Base-by-base conservation (phyloP, 2,797 vertebrate species). In the Acropternis orthonyx region DNA sequence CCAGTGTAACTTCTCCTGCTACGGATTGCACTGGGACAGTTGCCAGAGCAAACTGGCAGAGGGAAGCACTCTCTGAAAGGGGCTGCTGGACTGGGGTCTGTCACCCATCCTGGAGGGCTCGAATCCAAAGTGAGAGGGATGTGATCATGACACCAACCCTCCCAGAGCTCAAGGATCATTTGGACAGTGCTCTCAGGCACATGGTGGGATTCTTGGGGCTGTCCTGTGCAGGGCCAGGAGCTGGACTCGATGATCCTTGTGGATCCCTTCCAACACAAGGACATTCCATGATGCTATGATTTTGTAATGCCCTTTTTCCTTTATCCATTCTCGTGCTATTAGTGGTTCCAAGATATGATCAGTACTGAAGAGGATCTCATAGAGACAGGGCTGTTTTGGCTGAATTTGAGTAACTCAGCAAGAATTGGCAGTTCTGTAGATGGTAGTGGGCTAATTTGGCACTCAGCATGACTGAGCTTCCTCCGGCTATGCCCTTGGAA, bases 341-440 rank as follows among this genome's bases (percentile, higher is more conserved):
- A 12, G 20, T 28, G 15, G 26, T 34, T 65, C 51, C 30, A 61
- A 9, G 15, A 39, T 37, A 39, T 1, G 3, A 1, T 34, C 0
- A 0, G 48, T 54, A 27, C 34, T 68, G 41, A 65, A 75, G 41
- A 82, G 44, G 14, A 23, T 69, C 32, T 85, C 28, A 7, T 4
- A 71, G 69, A 55, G 27, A 37, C 0, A 0, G 34, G 36, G 21
- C 39, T 44, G 4, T 55, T 92, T 59, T 71, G 48, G 36, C 23
- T 46, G 49, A 69, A 22, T 69, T 79, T 85, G 46, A 68, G 21
- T 41, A 66, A 85, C 12, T 92, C 5, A 2, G 46, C 28, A 61
- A 49, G 51, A 88, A 61, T 4, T 88, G 51, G 16, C 39, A 37
- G 34, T 65, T 79, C 36, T 87, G 23, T 65, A 85, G 63, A 15